A percentile compares a stretch with the other conserved stretches of the same genome.
Evolutionary conservation across 2,113 vertebrate species (phyloP).

Genomic region (Corvus cornix): DNA sequence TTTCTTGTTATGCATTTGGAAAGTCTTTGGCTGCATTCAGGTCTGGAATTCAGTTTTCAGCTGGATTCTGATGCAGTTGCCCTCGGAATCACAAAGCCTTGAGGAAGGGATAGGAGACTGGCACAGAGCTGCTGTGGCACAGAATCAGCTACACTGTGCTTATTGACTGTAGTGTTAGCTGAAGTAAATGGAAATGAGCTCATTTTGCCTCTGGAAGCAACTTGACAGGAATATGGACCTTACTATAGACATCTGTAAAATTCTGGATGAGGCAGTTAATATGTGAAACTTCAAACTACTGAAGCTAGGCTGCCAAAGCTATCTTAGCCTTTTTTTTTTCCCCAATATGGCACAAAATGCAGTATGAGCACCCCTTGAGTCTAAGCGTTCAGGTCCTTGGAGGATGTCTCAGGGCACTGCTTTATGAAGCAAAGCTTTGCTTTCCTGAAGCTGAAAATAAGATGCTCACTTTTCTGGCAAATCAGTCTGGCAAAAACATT

Average conservation of each 20-base stretch:
- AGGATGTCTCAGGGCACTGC: background rate
- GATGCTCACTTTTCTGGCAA: background rate
- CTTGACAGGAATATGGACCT: background rate
- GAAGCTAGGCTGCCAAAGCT: background rate
- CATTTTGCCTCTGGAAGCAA: background rate
- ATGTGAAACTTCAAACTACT: background rate
- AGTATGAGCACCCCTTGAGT: background rate
- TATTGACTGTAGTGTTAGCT: background rate
- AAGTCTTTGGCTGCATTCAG: background rate
- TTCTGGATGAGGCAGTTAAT: background rate
- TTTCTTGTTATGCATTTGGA: background rate
- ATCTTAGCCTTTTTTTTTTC: background rate
- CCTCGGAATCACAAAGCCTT: background rate
- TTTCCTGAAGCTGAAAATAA: background rate
- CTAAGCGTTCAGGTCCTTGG: background rate
- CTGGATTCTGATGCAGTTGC: background rate
- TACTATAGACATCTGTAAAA: background rate
- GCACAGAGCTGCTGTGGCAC: background rate
- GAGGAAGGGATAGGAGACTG: background rate
- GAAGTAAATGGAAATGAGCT: background rate
- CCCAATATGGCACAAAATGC: rapidly evolving
- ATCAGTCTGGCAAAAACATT: background rate
- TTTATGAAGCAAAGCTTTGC: background rate
- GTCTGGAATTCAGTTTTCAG: background rate
- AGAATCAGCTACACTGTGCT: background rate